phyloP scores from a whole-genome alignment of 1,140 invertebrate species.

The Atta texana region DNA sequence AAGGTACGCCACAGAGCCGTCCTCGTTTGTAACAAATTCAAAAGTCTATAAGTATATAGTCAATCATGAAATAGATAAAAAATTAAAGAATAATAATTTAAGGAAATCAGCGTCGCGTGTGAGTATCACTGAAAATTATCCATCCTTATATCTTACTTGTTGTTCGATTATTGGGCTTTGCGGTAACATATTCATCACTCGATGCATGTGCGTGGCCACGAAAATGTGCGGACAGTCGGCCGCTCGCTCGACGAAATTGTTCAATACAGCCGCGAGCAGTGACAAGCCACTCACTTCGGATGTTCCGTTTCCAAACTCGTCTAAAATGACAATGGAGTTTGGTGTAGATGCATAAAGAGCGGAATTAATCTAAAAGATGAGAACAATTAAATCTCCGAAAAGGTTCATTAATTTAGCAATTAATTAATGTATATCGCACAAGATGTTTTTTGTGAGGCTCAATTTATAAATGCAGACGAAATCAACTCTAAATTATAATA shows the following conservation, averaged over 20 bases:
- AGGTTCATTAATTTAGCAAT: background rate
- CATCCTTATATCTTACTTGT: constrained; percentile 82
- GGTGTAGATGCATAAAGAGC: constrained; percentile 89
- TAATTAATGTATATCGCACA: background rate
- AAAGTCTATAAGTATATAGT: constrained; percentile 70
- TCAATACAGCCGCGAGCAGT: constrained; percentile 89
- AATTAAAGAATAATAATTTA: background rate
- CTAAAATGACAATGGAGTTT: constrained; percentile 92
- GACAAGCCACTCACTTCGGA: constrained; percentile 91
- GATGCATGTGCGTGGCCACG: constrained; percentile 92
- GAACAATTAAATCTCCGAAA: background rate
- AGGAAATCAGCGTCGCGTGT: background rate
- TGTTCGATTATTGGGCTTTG: constrained; percentile 84
- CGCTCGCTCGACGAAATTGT: constrained; percentile 88
- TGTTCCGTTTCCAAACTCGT: constrained; percentile 97
- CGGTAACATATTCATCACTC: constrained; percentile 87
- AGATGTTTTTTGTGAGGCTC: background rate
- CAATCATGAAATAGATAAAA: constrained; percentile 10
- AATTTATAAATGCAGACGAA: no score
- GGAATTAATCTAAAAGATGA: constrained; percentile 89
- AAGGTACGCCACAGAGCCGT: constrained; percentile 72
- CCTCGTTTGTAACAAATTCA: constrained; percentile 68
- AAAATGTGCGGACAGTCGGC: constrained; percentile 91
- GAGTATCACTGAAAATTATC: background rate
- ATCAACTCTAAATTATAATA: no score